phyloP scores from a whole-genome alignment of 2,888 invertebrate species.

The Pseudanteris insignis region DNA sequence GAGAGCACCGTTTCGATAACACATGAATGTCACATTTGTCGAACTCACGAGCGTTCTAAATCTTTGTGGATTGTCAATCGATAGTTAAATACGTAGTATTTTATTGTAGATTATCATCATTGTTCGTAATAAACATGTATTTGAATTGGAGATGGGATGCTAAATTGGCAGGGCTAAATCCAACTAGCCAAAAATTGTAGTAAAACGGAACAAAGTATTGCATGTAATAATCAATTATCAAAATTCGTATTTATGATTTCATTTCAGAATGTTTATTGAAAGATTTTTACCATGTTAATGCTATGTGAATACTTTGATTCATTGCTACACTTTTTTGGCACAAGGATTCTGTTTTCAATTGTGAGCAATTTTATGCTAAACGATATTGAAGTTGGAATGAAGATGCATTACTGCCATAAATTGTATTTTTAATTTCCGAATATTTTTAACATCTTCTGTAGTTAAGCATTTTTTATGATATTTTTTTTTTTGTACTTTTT shows the following conservation, averaged over 20 bases:
- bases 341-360: too few relatives aligned
- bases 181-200: too few relatives aligned
- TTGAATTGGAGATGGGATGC: slow-evolving; percentile 3
- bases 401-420: not conserved
- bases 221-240: too few relatives aligned
- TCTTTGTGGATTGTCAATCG: slow-evolving; percentile 38
- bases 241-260: too few relatives aligned
- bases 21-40: slow-evolving; percentile 2
- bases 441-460: slow-evolving; percentile 35
- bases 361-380: too few relatives aligned
- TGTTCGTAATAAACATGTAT: slow-evolving; percentile 10
- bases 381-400: not conserved
- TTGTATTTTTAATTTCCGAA: slow-evolving; percentile 22
- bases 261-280: too few relatives aligned
- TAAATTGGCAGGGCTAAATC: not conserved
- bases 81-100: slow-evolving; percentile 41
- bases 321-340: too few relatives aligned
- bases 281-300: too few relatives aligned
- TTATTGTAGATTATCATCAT: slow-evolving; percentile 18
- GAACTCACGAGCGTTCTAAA: slow-evolving; percentile 28
- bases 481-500: too few relatives aligned
- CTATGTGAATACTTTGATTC: too few relatives aligned
- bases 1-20: not conserved
- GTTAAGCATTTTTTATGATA: too few relatives aligned
- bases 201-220: not conserved